Percentiles rank a stretch among this genome's conserved stretches.
Evolutionary conservation across 2,888 invertebrate species (phyloP).

Genomic region (Chydorus sphaericus): DNA sequence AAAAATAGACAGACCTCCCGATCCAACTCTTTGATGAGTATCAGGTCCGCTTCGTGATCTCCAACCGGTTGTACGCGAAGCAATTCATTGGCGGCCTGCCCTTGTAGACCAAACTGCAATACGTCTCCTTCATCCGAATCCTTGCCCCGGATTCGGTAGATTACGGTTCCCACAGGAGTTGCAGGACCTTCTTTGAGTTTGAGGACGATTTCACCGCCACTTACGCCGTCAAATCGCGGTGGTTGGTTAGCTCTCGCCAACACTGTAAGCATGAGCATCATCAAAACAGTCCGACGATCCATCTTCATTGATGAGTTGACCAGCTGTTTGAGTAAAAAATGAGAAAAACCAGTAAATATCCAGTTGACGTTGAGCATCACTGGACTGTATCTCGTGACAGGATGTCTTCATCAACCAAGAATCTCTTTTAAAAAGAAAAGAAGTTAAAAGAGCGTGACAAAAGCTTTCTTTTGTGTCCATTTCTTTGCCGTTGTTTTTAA

Average conservation of each 20-base stretch:
- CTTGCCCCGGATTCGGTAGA: constrained; percentile 63
- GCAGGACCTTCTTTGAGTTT: constrained; percentile 74
- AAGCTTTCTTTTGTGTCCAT: too few relatives aligned
- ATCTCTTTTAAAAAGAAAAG: too few relatives aligned
- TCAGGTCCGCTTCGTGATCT: constrained; percentile 69
- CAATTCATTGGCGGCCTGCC: constrained; percentile 57
- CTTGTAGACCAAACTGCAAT: constrained; percentile 63
- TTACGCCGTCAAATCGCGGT: constrained; percentile 56
- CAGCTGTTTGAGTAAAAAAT: too few relatives aligned
- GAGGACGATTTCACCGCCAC: constrained; percentile 79
- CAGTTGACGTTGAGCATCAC: too few relatives aligned
- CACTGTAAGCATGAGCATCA: not conserved
- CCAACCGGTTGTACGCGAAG: constrained; percentile 68
- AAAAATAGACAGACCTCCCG: constrained; percentile 53
- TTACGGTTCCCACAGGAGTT: constrained; percentile 63
- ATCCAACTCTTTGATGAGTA: constrained; percentile 75
- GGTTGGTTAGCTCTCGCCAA: constrained; percentile 44
- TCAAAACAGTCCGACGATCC: too few relatives aligned
- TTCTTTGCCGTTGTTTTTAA: too few relatives aligned
- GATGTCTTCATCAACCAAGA: too few relatives aligned
- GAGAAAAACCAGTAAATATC: too few relatives aligned
- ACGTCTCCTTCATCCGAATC: constrained; percentile 79
- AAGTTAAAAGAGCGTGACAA: too few relatives aligned
- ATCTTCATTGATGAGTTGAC: too few relatives aligned
- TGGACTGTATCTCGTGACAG: too few relatives aligned